These are phyloP conservation scores for Phortica variegata DNA, from an alignment of 1,140 invertebrate genomes.

Conservation along the genomic window DNA sequence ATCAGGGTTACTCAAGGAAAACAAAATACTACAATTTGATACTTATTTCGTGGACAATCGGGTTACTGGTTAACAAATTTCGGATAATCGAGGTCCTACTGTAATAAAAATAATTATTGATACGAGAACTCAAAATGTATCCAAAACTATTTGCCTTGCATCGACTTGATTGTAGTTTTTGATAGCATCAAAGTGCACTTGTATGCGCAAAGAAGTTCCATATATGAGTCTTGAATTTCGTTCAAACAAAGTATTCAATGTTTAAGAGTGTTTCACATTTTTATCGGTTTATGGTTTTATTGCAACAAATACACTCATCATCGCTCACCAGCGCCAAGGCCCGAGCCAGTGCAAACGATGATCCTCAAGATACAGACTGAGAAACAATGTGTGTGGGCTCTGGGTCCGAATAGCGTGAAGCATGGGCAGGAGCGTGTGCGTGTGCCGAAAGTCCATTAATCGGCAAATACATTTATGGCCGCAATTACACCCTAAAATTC, in stretches of 20 bases:
- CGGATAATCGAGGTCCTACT: too few species aligned
- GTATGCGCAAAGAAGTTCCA: too few species aligned
- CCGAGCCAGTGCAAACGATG: conserved; percentile 6
- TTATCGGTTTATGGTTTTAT: conserved; percentile 36
- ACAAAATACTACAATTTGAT: too few species aligned
- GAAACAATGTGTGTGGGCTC: conserved; percentile 1
- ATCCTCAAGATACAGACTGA: too few species aligned
- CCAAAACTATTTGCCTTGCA: conserved; percentile 16
- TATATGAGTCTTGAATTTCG: too few species aligned
- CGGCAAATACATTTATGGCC: conserved; percentile 54
- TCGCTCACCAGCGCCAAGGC: conserved; percentile 9
- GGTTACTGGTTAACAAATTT: too few species aligned
- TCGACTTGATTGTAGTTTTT: too few species aligned
- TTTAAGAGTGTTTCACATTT: conserved; percentile 27
- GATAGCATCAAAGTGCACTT: too few species aligned
- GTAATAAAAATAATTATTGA: too few species aligned
- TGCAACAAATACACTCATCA: conserved; percentile 16
- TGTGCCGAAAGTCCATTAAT: conserved; percentile 33
- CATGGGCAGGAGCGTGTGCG: conserved; percentile 3
- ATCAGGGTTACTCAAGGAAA: too few species aligned
- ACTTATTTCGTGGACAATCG: too few species aligned
- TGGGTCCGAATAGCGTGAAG: conserved; percentile 11
- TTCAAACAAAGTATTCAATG: neutral
- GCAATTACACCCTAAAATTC: conserved; percentile 56
- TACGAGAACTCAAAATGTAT: conserved; percentile 50